A percentile compares a stretch with the other conserved stretches of the same genome.
phyloP scores from a whole-genome alignment of 2,797 vertebrate genomes.

The Dipus sagitta region DNA sequence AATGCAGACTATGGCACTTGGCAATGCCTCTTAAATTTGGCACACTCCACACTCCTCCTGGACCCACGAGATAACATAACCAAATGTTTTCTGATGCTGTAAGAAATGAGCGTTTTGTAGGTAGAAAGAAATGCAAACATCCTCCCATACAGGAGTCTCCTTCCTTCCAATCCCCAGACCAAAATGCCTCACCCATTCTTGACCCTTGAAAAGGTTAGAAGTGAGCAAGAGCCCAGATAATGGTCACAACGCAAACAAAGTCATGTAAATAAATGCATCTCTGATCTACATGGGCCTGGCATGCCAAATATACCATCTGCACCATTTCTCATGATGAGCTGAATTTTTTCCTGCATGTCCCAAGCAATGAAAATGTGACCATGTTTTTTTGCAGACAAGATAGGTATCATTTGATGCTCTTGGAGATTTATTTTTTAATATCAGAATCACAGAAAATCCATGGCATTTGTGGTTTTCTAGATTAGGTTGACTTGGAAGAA shows the following conservation, averaged over 20 bases:
- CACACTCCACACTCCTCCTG: constrained; percentile 77
- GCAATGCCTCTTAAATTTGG: constrained; percentile 80
- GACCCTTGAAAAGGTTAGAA: constrained; percentile 73
- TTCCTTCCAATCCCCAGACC: constrained; percentile 58
- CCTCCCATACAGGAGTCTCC: not conserved
- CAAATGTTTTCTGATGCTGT: constrained; percentile 74
- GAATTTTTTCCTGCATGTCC: constrained; percentile 54
- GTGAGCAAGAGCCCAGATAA: constrained; percentile 70
- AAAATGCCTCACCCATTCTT: constrained; percentile 54
- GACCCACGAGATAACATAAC: constrained; percentile 82
- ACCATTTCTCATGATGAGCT: constrained; percentile 76
- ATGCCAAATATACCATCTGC: constrained; percentile 84
- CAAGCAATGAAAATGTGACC: constrained; percentile 64
- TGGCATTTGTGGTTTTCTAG: constrained; percentile 50
- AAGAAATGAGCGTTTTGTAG: constrained; percentile 69
- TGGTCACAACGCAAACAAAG: constrained; percentile 78
- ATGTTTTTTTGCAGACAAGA: constrained; percentile 60
- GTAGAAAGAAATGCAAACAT: constrained; percentile 71
- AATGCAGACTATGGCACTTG: constrained; percentile 73
- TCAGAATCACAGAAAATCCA: constrained; percentile 40
- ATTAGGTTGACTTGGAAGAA: not conserved
- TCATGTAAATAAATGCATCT: constrained; percentile 81
- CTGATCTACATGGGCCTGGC: constrained; percentile 65
- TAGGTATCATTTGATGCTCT: constrained; percentile 51
- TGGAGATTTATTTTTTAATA: not conserved